A percentile compares a stretch with the other conserved stretches of the same genome.
Conservation (phyloP, 2,888 invertebrate species). For the Seladonia tumulorum region DNA sequence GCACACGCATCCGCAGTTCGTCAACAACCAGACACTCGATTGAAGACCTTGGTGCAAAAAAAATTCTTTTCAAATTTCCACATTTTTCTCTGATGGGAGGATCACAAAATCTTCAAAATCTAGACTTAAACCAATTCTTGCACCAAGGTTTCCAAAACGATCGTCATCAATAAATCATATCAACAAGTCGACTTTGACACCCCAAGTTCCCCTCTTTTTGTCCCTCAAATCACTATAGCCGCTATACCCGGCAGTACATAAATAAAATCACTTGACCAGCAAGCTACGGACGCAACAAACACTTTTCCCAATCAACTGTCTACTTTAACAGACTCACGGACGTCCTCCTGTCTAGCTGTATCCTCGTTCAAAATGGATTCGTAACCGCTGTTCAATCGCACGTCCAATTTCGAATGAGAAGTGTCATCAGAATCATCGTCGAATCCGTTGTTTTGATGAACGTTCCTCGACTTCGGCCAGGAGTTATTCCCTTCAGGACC, state of each 20-base stretch:
- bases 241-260: background rate
- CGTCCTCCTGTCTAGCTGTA: background rate
- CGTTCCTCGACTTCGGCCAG: slow-evolving; percentile 33
- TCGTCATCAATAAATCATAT: background rate
- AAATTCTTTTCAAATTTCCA: background rate
- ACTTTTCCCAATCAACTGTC: slow-evolving; percentile 16
- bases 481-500: slow-evolving; percentile 6
- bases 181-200: background rate
- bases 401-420: background rate
- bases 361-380: slow-evolving; percentile 10
- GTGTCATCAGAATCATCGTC: slow-evolving; percentile 23
- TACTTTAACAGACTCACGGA: background rate
- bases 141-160: background rate
- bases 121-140: background rate
- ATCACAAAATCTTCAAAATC: background rate
- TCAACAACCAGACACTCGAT: background rate
- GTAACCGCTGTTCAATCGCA: background rate
- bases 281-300: slow-evolving; percentile 12
- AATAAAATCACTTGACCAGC: slow-evolving; percentile 49
- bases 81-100: background rate
- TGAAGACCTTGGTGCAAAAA: background rate
- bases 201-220: background rate
- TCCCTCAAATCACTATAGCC: background rate
- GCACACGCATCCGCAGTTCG: background rate
- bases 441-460: slow-evolving; percentile 37